Base-by-base conservation (phyloP, 2,888 invertebrate species). In the Odontocolon sp. region DNA sequence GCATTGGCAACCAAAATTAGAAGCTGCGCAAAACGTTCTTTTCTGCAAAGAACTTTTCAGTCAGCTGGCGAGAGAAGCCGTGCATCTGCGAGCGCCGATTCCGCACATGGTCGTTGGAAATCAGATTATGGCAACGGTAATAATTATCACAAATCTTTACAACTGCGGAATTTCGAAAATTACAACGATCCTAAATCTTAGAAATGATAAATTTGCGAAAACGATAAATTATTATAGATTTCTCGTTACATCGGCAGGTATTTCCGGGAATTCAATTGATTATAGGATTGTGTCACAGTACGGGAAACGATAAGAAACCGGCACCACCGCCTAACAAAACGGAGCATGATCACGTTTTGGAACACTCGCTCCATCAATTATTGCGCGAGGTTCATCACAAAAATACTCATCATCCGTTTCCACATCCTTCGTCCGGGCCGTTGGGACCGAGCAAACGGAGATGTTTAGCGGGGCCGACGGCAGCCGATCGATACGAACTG, bases 51-150 rank as follows among this genome's bases (percentile, higher is more conserved):
- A 99, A 90, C 91, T 99, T 31, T 99, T 99, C 88, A 96, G 97
- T 80, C 96, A 98, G 85, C 91, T 99, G 66, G 98, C 98, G 0
- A 95, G 97, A 63, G 99, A 99, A 90, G 98, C 99, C 0, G 98
- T 98, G 3, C 97, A 98, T 87, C 91, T 98, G 2, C 96, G 97
- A 86, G 96, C 97, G 0, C 95, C 96, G 0, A 97, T 98, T 87
- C 98, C 98, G 0, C 98, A 98, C 86, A 96, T 99, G 93, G 98
- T 99, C 4, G 97, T 98, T 40, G 98, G 98, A 52, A 98, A 98
- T 91, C 98, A 98, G 91, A 98, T 99, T 79, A 96, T 98, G 92
- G 97, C 98, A 2, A 98, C 98, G 18, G 96, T 97, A 89, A 91
- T 52, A 54, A 33, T 36, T 14, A 6, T 9, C 50, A 8, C n/a